Evolutionary conservation across 1,140 invertebrate species (phyloP).

Genomic region (Drosophila ficusphila): DNA sequence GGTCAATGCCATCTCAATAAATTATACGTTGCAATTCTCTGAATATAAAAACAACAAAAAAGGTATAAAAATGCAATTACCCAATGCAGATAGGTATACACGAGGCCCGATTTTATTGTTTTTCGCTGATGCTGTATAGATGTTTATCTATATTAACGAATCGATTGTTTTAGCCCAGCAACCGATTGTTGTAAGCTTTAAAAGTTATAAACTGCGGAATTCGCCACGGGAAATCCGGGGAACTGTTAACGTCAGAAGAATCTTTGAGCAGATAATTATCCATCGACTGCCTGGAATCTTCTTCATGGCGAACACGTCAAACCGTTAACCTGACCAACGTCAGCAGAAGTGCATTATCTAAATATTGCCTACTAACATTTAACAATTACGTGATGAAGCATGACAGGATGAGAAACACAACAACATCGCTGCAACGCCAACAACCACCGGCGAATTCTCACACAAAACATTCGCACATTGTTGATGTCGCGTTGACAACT

Average conservation of each 20-base stretch:
- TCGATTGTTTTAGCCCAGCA: too few relatives aligned
- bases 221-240: neutral
- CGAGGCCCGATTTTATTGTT: constrained; percentile 36
- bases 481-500: constrained; percentile 62
- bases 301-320: constrained; percentile 2
- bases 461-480: constrained; percentile 67
- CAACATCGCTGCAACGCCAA: constrained; percentile 26
- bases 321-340: constrained; percentile 9
- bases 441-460: constrained; percentile 59
- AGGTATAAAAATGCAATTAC: constrained; percentile 40
- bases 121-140: neutral
- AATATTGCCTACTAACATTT: constrained; percentile 39
- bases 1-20: constrained; percentile 43
- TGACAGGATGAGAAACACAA: constrained; percentile 31
- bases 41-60: constrained; percentile 34
- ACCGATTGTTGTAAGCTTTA: constrained; percentile 8
- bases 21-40: constrained; percentile 50
- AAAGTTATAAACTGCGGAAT: neutral
- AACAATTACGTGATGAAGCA: constrained; percentile 57
- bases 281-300: neutral
- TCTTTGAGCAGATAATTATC: constrained; percentile 3
- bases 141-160: constrained; percentile 7
- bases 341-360: constrained; percentile 25
- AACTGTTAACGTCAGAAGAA: constrained; percentile 2
- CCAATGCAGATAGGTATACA: constrained; percentile 12